A percentile compares a stretch with the other conserved stretches of the same genome.
Conservation (phyloP, 2,113 vertebrate species). For the Megaleporinus macrocephalus region DNA sequence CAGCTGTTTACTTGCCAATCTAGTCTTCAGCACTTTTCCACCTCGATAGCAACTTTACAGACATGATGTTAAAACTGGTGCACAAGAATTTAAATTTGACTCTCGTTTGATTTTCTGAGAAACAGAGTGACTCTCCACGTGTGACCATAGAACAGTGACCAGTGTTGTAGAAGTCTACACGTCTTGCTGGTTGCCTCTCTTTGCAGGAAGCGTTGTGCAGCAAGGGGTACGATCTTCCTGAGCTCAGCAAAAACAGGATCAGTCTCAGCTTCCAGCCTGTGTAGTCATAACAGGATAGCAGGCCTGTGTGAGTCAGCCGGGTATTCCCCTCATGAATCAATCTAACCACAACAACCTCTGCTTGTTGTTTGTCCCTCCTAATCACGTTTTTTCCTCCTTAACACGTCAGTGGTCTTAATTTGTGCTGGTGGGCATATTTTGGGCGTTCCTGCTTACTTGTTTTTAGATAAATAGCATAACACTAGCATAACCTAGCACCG, state of each 20-base stretch:
- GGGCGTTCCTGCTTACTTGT: background rate
- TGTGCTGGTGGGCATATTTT: slow-evolving; percentile 1
- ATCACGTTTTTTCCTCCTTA: background rate
- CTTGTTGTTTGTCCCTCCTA: slow-evolving; percentile 1
- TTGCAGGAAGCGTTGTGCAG: background rate
- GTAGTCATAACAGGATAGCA: slow-evolving; percentile 1
- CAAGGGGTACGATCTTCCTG: background rate
- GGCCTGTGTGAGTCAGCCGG: slow-evolving; percentile 7
- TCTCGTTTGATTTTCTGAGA: background rate
- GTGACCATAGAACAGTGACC: no score
- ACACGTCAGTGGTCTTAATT: slow-evolving; percentile 16
- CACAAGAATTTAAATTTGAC: background rate
- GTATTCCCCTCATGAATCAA: slow-evolving; percentile 13
- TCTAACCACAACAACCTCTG: slow-evolving; percentile 13
- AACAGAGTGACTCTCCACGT: no score
- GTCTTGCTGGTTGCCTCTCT: background rate
- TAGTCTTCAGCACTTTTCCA: no score
- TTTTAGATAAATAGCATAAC: background rate
- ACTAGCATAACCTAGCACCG: background rate
- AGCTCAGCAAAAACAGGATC: background rate
- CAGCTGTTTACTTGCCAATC: no score
- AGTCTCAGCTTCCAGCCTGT: background rate
- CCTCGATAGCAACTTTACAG: no score
- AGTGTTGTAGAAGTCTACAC: background rate
- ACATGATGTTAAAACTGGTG: no score